phyloP scores from a whole-genome alignment of 2,113 vertebrate genomes.

The Prunella himalayana region DNA sequence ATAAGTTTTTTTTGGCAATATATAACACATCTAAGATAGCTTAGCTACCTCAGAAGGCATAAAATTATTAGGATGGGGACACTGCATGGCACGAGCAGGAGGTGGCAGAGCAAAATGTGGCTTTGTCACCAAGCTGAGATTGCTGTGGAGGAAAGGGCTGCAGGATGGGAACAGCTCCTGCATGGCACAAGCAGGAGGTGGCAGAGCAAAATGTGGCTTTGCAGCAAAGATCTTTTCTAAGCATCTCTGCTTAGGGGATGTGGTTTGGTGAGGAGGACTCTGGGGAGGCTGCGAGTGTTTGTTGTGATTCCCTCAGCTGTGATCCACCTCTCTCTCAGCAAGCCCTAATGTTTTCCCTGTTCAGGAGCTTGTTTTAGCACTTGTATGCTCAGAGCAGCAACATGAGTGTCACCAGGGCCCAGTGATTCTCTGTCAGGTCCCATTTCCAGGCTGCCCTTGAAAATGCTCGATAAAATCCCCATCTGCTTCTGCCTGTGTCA shows the following conservation, averaged over 20 bases:
- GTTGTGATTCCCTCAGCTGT: neutral
- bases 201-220: neutral
- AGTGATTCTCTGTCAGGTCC: neutral
- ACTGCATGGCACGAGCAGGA: neutral
- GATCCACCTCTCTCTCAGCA: neutral
- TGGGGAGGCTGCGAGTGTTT: neutral
- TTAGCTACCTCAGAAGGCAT: too few relatives aligned
- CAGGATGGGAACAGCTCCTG: neutral
- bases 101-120: neutral
- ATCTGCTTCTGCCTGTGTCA: neutral
- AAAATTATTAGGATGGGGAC: neutral
- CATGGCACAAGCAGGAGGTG: neutral
- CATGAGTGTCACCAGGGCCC: neutral
- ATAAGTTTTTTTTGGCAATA: too few relatives aligned
- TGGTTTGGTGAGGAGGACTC: neutral
- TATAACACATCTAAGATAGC: too few relatives aligned
- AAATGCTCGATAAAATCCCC: neutral
- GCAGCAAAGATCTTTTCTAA: neutral
- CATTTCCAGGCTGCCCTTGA: neutral
- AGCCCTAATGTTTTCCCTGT: neutral
- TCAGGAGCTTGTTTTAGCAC: neutral
- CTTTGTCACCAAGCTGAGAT: accelerated
- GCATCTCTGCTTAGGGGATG: neutral
- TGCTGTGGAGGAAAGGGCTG: neutral
- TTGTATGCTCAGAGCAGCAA: neutral